A percentile compares a stretch with the other conserved stretches of the same genome.
Conservation (phyloP, 35 echinoderm and acorn worm species). For the Chiridota heheva region DNA sequence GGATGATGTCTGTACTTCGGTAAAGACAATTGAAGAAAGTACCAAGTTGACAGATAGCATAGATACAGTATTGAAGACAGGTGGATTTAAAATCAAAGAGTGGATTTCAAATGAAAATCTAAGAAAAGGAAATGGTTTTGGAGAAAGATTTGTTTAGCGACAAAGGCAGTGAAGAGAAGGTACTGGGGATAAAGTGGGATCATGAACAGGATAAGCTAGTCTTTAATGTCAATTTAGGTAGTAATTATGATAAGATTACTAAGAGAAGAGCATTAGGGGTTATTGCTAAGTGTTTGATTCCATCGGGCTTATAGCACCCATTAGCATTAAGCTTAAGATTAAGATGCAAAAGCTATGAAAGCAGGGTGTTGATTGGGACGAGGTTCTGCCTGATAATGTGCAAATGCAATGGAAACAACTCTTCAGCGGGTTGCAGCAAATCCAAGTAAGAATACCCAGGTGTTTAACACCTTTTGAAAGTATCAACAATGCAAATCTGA, state of each 20-base stretch:
- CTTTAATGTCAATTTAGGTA: neutral
- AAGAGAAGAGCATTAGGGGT: conserved; percentile 14
- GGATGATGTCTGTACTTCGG: conserved; percentile 52
- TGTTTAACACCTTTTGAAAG: conserved; percentile 26
- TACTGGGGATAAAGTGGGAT: conserved; percentile 13
- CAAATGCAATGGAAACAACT: neutral
- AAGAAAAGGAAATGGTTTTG: neutral
- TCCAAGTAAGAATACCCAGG: conserved; percentile 17
- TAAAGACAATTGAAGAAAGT: neutral
- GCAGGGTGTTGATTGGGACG: conserved; percentile 6
- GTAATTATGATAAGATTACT: neutral
- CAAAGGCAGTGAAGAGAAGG: neutral
- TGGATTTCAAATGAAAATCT: conserved; percentile 40
- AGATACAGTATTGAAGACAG: neutral
- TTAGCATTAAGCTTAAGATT: neutral
- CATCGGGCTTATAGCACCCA: neutral
- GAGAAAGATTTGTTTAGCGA: neutral
- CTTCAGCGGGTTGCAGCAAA: neutral
- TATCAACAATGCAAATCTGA: neutral
- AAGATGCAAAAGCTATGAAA: conserved; percentile 18
- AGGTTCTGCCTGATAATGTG: neutral
- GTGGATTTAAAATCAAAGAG: conserved; percentile 49
- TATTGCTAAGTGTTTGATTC: conserved; percentile 36
- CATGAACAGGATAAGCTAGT: neutral
- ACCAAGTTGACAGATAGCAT: neutral